phyloP scores from a whole-genome alignment of 2,113 vertebrate genomes.

The Neogobius melanostomus region DNA sequence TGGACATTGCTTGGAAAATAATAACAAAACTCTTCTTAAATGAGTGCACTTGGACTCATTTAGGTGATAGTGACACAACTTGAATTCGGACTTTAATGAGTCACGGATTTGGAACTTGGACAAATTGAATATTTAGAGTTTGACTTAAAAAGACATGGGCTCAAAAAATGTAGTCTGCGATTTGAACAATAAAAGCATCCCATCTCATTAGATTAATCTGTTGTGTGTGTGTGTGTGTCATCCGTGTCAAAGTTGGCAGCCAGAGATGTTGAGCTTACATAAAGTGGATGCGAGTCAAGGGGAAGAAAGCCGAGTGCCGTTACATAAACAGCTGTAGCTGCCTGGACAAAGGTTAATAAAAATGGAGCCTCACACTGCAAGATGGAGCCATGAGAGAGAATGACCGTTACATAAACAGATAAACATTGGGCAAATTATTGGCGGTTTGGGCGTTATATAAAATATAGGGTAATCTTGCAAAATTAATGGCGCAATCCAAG shows the following conservation, averaged over 20 bases:
- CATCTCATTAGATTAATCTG: neutral
- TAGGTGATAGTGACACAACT: no score
- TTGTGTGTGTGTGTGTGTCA: constrained; percentile 18
- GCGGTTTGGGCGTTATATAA: constrained; percentile 72
- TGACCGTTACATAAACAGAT: constrained; percentile 75
- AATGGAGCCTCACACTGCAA: constrained; percentile 66
- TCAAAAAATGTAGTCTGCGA: no score
- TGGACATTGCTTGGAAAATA: no score
- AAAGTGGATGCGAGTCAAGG: constrained; percentile 65
- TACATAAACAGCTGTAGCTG: constrained; percentile 72
- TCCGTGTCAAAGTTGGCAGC: constrained; percentile 38
- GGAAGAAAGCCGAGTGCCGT: constrained; percentile 65
- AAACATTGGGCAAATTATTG: constrained; percentile 66
- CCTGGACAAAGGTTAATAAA: constrained; percentile 76
- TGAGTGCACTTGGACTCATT: no score
- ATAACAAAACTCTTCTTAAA: no score
- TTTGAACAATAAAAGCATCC: no score
- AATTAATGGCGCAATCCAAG: constrained; percentile 30
- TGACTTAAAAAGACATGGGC: no score
- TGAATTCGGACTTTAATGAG: no score
- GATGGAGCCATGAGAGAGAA: constrained; percentile 60
- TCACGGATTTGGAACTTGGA: no score
- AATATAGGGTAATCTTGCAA: constrained; percentile 38
- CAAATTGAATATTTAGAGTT: no score
- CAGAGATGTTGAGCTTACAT: constrained; percentile 63